Evolutionary conservation across 2,888 invertebrate genomes (phyloP).

Genomic region (Cerceris rybyensis): DNA sequence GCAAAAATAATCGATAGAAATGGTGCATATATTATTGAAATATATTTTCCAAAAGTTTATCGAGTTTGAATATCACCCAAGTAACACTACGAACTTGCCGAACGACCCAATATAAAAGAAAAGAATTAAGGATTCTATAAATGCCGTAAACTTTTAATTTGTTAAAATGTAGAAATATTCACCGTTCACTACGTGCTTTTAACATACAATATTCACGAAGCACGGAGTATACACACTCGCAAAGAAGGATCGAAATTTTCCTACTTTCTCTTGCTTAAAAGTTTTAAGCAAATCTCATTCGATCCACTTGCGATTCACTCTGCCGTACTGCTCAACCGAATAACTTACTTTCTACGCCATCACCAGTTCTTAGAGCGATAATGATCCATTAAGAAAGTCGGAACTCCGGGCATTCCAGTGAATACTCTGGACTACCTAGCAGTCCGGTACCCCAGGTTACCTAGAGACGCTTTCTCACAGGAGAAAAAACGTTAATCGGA

Average conservation of each 20-base stretch:
- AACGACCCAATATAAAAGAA: too few species aligned
- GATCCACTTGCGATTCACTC: constrained; percentile 60
- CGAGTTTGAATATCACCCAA: too few species aligned
- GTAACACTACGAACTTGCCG: too few species aligned
- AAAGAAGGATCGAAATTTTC: background rate
- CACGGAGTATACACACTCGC: background rate
- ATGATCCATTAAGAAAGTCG: constrained; percentile 67
- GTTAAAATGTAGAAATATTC: too few species aligned
- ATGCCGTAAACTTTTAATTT: too few species aligned
- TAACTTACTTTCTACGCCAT: constrained; percentile 63
- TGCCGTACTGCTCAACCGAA: constrained; percentile 46
- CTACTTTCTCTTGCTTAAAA: constrained; percentile 35
- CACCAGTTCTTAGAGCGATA: constrained; percentile 54
- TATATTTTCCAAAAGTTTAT: too few species aligned
- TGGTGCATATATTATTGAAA: too few species aligned
- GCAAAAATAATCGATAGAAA: too few species aligned
- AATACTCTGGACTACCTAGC: constrained; percentile 43
- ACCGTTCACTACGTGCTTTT: too few species aligned
- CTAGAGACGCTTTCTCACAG: constrained; percentile 27
- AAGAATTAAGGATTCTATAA: too few species aligned
- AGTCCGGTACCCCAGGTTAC: constrained; percentile 16
- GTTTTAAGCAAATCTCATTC: constrained; percentile 59
- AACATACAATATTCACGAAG: background rate
- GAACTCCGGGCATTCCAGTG: constrained; percentile 58
- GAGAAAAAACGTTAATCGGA: constrained; percentile 55